Conservation (phyloP, 2,797 vertebrate genomes). For the Manis javanica region DNA sequence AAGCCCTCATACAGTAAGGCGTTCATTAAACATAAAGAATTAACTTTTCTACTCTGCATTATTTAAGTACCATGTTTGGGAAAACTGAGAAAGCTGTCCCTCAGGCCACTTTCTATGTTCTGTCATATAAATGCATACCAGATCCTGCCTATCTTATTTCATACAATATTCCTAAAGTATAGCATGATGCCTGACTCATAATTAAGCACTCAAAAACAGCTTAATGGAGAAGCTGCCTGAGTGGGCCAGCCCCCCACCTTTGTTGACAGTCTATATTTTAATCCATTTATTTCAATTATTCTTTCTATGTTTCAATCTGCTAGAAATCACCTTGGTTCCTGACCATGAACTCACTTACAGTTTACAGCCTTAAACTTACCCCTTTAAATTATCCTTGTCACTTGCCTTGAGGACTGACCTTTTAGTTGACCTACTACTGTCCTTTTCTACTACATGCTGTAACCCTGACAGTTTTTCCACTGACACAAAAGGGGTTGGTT, state of each 20-base stretch:
- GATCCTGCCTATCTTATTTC: not conserved
- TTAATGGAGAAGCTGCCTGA: not conserved
- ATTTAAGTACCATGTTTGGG: not conserved
- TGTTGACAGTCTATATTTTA: not conserved
- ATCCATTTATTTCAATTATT: not conserved
- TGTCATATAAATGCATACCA: not conserved
- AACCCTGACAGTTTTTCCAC: not conserved
- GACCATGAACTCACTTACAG: not conserved
- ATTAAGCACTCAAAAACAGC: not conserved
- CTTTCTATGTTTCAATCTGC: not conserved
- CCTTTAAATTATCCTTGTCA: constrained; percentile 9
- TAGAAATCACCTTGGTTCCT: not conserved
- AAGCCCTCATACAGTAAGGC: not conserved
- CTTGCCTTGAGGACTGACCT: not conserved
- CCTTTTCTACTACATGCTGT: not conserved
- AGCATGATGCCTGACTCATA: not conserved
- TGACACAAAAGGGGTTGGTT: not conserved
- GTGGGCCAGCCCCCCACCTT: not conserved
- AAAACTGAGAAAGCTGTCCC: not conserved
- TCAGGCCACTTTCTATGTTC: not conserved
- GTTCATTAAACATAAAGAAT: not conserved
- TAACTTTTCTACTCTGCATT: not conserved
- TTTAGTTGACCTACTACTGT: not conserved
- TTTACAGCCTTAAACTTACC: not conserved
- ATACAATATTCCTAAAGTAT: not conserved